phyloP scores from a whole-genome alignment of 2,113 vertebrate species.

The Anser brachyrhynchus region DNA sequence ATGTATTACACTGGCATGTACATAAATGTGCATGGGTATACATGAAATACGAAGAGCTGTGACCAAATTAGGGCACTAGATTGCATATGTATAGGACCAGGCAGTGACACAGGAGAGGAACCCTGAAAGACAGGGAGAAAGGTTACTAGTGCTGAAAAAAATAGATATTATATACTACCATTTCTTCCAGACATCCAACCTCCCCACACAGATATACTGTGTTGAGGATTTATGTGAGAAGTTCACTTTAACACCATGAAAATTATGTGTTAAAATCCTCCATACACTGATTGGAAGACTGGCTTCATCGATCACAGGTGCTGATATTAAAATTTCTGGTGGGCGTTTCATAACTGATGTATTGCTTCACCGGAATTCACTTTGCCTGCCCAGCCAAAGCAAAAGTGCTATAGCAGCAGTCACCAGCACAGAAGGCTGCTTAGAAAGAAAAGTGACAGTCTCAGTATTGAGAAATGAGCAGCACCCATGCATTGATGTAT shows the following conservation, averaged over 20 bases:
- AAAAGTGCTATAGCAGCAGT: conserved; percentile 46
- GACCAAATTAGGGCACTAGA: conserved; percentile 1
- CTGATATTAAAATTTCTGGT: conserved; percentile 43
- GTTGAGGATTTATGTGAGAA: conserved; percentile 31
- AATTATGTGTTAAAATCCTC: conserved; percentile 42
- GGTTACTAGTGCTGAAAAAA: neutral
- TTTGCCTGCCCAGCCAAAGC: conserved; percentile 16
- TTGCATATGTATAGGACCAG: neutral
- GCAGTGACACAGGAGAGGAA: neutral
- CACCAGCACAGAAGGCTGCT: conserved; percentile 36
- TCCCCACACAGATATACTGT: neutral
- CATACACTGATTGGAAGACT: conserved; percentile 5
- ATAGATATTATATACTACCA: neutral
- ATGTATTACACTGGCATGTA: conserved; percentile 53
- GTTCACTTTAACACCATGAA: conserved; percentile 40
- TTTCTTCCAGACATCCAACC: neutral
- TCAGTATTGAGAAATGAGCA: conserved; percentile 37
- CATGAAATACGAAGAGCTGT: conserved; percentile 4
- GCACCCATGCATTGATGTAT: neutral
- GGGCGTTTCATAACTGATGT: conserved; percentile 35
- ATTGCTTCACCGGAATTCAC: neutral
- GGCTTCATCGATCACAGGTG: conserved; percentile 39
- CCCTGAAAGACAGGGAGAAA: neutral
- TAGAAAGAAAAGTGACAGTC: conserved; percentile 13
- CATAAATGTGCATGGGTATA: conserved; percentile 43